Evolutionary conservation across 1,140 invertebrate species (phyloP), one percentile per base, ranked within the genome.

Genomic region (Neodiprion lecontei): DNA sequence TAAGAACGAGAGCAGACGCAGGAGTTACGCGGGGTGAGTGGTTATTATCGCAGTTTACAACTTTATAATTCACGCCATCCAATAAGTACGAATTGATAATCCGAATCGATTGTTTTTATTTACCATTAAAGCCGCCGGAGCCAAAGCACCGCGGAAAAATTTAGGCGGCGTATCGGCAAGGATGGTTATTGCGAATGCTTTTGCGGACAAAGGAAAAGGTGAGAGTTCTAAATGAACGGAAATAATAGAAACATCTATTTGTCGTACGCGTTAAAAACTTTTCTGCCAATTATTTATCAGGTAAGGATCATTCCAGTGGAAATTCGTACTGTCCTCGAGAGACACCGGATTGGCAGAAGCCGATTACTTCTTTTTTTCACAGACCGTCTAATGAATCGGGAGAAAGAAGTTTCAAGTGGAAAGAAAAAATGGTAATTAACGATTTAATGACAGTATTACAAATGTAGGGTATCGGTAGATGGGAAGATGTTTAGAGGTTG

Each of bases 281-380:
- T 21, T 21, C 17, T 61, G n/a, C 53, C 53, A 4, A 14, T 17
- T 69, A 11, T 9, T 69, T 69, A 74, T 74, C 11, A 79, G 78
- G 69, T 50, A 73, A 70, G 8, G 74, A 12, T 73, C 77, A 80
- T 68, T 82, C 82, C 1, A 86, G 88, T 47, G 89, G 89, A 4
- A 90, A 91, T 78, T 81, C 89, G 0, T 88, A 89, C 23, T 88
- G 86, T 79, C 89, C 87, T 0, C 79, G 89, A 49, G 88, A 89
- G 72, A 91, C 88, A 7, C 89, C 90, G 0, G 84, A 84, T 48
- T 91, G 89, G 89, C 89, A 91, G 76, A 88, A 88, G 70, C 87
- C 89, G 0, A 90, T 90, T 68, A 90, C 89, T 1, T 87, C 80
- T 50, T 90, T 90, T 79, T 88, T 90, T 67, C 79, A 75, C 48